A percentile compares a stretch with the other conserved stretches of the same genome.
phyloP scores from a whole-genome alignment of 2,113 vertebrate species.

The Plotosus lineatus region DNA sequence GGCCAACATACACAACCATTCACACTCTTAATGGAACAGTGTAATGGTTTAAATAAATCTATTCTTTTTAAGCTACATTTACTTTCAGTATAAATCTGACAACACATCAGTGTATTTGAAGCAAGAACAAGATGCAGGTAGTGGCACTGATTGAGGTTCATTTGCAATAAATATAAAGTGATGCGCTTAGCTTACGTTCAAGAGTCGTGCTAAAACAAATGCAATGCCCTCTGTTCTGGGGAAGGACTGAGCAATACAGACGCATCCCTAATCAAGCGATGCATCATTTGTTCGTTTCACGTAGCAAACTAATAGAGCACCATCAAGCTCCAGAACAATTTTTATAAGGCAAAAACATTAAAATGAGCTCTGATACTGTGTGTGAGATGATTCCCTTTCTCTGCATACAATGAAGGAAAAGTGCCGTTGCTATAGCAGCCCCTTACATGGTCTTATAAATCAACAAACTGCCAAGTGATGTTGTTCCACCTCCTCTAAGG shows the following conservation, averaged over 20 bases:
- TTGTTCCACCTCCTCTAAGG: slow-evolving; percentile 32
- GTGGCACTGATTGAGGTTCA: neutral
- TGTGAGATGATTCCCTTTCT: slow-evolving; percentile 37
- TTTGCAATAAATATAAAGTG: slow-evolving; percentile 4
- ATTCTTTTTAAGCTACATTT: neutral
- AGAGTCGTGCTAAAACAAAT: slow-evolving; percentile 10
- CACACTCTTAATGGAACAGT: neutral
- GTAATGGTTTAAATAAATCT: neutral
- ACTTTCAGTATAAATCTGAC: neutral
- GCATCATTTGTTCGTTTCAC: slow-evolving; percentile 20
- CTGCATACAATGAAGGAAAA: slow-evolving; percentile 26
- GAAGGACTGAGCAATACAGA: slow-evolving; percentile 6
- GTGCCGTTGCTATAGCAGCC: slow-evolving; percentile 26
- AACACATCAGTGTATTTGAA: neutral
- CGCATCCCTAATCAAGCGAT: slow-evolving; percentile 47
- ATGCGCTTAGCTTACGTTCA: neutral
- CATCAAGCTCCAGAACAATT: slow-evolving; percentile 10
- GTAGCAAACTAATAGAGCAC: neutral
- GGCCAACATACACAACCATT: no score
- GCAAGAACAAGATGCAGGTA: neutral
- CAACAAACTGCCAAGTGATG: slow-evolving; percentile 37
- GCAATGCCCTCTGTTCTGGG: neutral
- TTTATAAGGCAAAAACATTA: slow-evolving; percentile 11
- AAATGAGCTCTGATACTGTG: neutral
- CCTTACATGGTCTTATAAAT: slow-evolving; percentile 55